Conservation (phyloP, 2,113 vertebrate species). For the Murina feae region DNA sequence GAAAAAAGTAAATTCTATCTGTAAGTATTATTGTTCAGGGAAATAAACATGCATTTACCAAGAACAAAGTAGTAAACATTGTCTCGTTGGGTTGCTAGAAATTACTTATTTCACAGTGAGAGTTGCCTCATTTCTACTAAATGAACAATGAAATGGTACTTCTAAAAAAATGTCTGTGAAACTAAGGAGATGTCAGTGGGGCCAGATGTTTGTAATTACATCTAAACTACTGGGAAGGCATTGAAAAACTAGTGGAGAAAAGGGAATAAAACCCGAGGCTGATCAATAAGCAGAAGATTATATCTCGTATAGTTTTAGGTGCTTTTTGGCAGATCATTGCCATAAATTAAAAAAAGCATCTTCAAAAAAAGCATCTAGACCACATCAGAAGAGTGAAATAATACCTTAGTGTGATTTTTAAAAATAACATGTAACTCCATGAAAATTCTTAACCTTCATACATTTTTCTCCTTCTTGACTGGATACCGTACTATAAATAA, state of each 20-base stretch:
- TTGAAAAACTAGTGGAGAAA: not conserved
- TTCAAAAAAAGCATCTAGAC: not conserved
- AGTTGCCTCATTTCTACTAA: constrained; percentile 66
- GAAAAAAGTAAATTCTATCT: constrained; percentile 12
- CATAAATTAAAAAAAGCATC: constrained; percentile 50
- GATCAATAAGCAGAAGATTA: constrained; percentile 39
- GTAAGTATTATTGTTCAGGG: not conserved
- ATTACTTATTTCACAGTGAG: constrained; percentile 44
- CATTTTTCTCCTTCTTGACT: not conserved
- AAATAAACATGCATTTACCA: constrained; percentile 18
- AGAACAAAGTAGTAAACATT: constrained; percentile 5
- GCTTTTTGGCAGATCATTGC: not conserved
- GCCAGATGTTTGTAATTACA: constrained; percentile 75
- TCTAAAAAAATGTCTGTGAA: constrained; percentile 63
- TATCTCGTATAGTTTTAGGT: not conserved
- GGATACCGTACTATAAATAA: not conserved
- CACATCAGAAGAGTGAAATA: not conserved
- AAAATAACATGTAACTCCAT: not conserved
- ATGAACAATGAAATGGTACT: constrained; percentile 65
- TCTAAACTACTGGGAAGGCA: constrained; percentile 22
- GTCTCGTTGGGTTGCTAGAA: constrained; percentile 55
- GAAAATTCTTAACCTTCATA: not conserved
- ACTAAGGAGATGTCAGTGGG: constrained; percentile 46
- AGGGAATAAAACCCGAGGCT: constrained; percentile 36
- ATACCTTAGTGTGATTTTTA: not conserved